Percentiles rank a stretch among this genome's conserved stretches.
phyloP scores from a whole-genome alignment of 1,140 invertebrate genomes.

The Pachyrhynchus sulphureomaculatus region DNA sequence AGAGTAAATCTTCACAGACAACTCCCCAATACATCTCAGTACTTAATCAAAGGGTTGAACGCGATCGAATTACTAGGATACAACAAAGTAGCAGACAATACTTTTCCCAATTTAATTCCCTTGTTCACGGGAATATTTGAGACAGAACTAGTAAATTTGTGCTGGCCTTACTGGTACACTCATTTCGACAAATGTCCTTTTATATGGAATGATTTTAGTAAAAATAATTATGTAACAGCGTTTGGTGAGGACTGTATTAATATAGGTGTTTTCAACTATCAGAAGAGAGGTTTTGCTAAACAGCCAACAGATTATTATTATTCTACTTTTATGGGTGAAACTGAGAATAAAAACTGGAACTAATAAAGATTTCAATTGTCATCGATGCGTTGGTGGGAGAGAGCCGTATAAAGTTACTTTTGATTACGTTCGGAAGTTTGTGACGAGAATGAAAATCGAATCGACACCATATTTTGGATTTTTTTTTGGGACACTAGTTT shows the following conservation, averaged over 20 bases:
- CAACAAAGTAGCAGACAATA: constrained; percentile 82
- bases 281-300: constrained; percentile 73
- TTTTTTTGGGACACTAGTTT: constrained; percentile 79
- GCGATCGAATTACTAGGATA: constrained; percentile 75
- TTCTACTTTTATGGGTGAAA: constrained; percentile 70
- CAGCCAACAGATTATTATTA: constrained; percentile 83
- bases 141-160: constrained; percentile 61
- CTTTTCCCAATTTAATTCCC: constrained; percentile 78
- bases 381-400: constrained; percentile 64
- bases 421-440: constrained; percentile 62
- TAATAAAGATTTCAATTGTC: constrained; percentile 58
- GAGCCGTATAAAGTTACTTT: constrained; percentile 60
- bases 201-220: constrained; percentile 75
- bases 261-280: constrained; percentile 81
- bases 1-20: constrained; percentile 80
- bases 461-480: constrained; percentile 63
- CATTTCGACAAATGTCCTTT: constrained; percentile 73
- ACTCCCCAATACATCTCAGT: constrained; percentile 70
- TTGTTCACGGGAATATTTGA: constrained; percentile 68
- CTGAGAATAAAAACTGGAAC: constrained; percentile 62
- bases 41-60: constrained; percentile 58
- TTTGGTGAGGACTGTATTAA: constrained; percentile 75
- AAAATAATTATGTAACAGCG: constrained; percentile 73
- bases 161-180: constrained; percentile 54
- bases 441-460: constrained; percentile 54